These are phyloP conservation scores for Orthochromis malagaraziensis DNA, from an alignment of 2,113 vertebrate genomes.

Conservation along the genomic window DNA sequence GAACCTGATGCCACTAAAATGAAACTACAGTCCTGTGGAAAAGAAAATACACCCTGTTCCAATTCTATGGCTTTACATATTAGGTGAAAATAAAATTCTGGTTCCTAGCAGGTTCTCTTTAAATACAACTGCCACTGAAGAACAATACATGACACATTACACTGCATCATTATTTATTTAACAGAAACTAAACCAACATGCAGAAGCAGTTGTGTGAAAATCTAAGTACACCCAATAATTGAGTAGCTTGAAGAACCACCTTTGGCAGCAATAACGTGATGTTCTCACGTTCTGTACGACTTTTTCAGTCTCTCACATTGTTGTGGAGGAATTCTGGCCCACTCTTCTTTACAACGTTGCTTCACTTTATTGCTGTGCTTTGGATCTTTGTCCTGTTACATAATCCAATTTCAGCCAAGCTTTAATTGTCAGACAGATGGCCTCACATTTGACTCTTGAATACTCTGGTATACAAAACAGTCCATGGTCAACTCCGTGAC, in stretches of 20 bases:
- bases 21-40: not conserved
- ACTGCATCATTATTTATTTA: not conserved
- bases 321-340: not conserved
- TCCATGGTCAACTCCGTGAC: not conserved
- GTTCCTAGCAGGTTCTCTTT: not conserved
- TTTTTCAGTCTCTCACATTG: not conserved
- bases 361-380: not conserved
- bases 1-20: not conserved
- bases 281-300: not conserved
- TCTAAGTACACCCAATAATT: not conserved
- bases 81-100: not conserved
- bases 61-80: not conserved
- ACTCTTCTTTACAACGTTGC: not conserved
- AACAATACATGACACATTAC: not conserved
- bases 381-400: not conserved
- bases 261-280: accelerated
- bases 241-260: not conserved
- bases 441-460: not conserved
- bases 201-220: not conserved
- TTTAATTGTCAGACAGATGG: not conserved
- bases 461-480: not conserved
- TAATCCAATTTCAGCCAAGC: not conserved
- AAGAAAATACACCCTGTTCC: not conserved
- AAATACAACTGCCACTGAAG: not conserved
- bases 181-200: not conserved